Conservation (phyloP, 2,888 invertebrate species). For the Psococerastis gibbosa region DNA sequence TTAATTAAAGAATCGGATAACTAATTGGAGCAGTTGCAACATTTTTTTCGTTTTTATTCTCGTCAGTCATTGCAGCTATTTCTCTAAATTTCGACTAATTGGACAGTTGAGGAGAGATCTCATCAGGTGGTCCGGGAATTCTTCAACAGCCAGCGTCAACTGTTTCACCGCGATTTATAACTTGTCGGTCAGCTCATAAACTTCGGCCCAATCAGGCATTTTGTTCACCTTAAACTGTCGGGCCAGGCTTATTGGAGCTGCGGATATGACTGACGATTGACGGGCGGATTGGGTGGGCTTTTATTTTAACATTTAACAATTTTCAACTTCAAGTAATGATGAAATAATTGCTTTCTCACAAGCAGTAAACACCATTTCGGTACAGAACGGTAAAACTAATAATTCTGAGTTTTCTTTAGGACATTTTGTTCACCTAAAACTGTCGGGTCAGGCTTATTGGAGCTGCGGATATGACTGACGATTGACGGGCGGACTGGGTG, state of each 20-base stretch:
- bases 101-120: background rate
- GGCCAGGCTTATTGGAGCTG: too few species aligned
- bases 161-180: background rate
- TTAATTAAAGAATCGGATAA: background rate
- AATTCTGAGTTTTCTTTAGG: too few species aligned
- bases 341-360: too few species aligned
- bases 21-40: background rate
- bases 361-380: too few species aligned
- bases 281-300: too few species aligned
- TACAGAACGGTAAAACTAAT: too few species aligned
- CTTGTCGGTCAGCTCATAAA: background rate
- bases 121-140: background rate
- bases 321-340: too few species aligned
- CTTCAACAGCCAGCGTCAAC: background rate
- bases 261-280: too few species aligned
- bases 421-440: background rate
- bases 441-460: too few species aligned
- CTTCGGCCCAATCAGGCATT: background rate
- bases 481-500: too few species aligned
- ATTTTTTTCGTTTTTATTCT: background rate
- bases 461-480: too few species aligned
- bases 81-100: background rate
- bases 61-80: background rate
- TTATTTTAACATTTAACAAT: too few species aligned
- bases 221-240: background rate